phyloP scores from a whole-genome alignment of 2,797 vertebrate genomes.

The Lates japonicus region DNA sequence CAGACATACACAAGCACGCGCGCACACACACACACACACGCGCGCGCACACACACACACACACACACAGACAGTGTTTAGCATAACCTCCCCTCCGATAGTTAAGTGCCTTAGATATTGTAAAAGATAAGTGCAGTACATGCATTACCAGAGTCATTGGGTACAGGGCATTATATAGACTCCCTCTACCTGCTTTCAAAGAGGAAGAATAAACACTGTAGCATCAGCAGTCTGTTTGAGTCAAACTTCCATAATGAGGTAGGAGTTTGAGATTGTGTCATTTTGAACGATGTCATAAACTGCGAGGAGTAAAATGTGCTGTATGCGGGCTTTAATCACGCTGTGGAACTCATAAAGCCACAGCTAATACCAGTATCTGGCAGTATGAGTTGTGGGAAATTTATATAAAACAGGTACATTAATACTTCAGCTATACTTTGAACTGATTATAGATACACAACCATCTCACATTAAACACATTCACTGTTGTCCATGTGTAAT shows the following conservation, averaged over 20 bases:
- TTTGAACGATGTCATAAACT: constrained; percentile 9
- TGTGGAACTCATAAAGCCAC: constrained; percentile 20
- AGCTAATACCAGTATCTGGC: constrained; percentile 4
- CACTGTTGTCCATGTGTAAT: neutral
- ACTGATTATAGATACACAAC: neutral
- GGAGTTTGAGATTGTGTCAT: constrained; percentile 20
- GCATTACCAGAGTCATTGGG: constrained; percentile 53
- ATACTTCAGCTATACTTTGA: neutral
- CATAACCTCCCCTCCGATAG: constrained; percentile 38
- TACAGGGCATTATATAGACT: constrained; percentile 36
- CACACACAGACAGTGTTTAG: constrained; percentile 39
- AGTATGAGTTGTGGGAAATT: constrained; percentile 2
- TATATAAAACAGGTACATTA: neutral
- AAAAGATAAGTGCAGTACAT: constrained; percentile 67
- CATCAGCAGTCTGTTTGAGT: constrained; percentile 13
- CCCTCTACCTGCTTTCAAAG: constrained; percentile 41
- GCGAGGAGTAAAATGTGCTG: constrained; percentile 19
- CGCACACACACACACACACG: constrained; percentile 18
- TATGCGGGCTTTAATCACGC: constrained; percentile 9
- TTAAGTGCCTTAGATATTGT: constrained; percentile 64
- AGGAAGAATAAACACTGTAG: constrained; percentile 21
- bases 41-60: constrained; percentile 9
- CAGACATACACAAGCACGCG: constrained; percentile 40
- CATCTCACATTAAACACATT: neutral
- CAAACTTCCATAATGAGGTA: constrained; percentile 24